Base-by-base conservation (phyloP, 2,113 vertebrate genomes). In the Pontoporia blainvillei region DNA sequence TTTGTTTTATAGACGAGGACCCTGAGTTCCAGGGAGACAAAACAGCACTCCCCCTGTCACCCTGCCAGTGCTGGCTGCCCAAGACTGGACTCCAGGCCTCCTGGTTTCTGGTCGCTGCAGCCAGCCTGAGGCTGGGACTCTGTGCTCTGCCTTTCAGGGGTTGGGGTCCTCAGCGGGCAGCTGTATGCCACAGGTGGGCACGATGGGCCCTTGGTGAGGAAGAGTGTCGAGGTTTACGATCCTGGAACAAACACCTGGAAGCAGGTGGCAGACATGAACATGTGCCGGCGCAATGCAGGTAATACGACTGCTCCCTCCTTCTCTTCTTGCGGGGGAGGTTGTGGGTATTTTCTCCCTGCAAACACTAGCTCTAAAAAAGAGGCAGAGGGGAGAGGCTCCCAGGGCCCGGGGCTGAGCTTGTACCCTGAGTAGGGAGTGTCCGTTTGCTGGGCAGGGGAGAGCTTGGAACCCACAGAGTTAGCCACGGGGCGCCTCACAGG, bases 241-340 rank as follows among this genome's bases (percentile, higher is more conserved):
- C 99, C 99, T 0, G 98, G 98, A 86, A 99, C 98, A 98, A 99
- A 99, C 98, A 98, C 97, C 62, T 99, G 99, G 99, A 99, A 99
- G 66, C 99, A 99, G 98, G 99, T 99, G 91, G 99, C 99, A 25
- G 99, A 99, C 98, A 99, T 99, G 99, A 99, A 99, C 97, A 99
- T 99, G 99, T 99, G 99, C 75, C 98, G 99, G 54, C 98, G 99
- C 91, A 99, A 99, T 11, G 99, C 99, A 99, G 99, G 99, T 99
- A 97, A 98, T 1, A 2, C 1, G 31, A 8, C 21, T 2, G 8
- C 44, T 41, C 29, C 86, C 20, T 73, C 67, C 13, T 1, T 6
- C 46, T 71, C 21, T 31, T 13, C 23, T 44, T 14, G 15, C 1
- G 13, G 8, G 31, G 52, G 52, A n/a, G 54, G 46, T 29, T 2